Evolutionary conservation across 2,797 vertebrate species (phyloP).

Genomic region (Acomys russatus): DNA sequence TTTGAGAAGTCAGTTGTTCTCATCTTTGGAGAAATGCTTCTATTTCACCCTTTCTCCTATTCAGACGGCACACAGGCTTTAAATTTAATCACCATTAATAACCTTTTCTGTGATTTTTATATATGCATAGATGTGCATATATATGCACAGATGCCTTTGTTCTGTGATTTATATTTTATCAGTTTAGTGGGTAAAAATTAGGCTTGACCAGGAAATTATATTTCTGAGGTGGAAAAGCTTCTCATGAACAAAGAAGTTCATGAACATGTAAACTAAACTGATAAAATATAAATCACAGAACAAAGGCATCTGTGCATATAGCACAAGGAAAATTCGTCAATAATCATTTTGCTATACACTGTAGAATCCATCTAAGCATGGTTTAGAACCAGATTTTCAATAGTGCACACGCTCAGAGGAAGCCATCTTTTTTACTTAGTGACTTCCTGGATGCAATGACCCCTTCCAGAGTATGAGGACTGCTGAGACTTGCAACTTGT

Average conservation of each 20-base stretch:
- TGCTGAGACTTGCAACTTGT: background rate
- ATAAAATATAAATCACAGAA: background rate
- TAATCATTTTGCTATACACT: background rate
- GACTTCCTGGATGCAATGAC: background rate
- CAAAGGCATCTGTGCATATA: background rate
- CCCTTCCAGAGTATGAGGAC: background rate
- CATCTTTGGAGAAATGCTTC: background rate
- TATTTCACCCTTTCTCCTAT: background rate
- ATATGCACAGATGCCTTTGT: background rate
- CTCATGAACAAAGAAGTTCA: background rate
- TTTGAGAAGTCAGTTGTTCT: background rate
- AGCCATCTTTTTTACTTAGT: background rate
- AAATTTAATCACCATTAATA: background rate
- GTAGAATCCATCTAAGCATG: background rate
- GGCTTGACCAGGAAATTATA: background rate
- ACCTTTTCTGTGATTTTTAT: background rate
- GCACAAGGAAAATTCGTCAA: background rate
- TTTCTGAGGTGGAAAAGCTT: background rate
- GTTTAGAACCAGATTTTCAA: background rate
- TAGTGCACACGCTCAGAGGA: too few species aligned
- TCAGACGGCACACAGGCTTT: background rate
- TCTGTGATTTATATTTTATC: background rate
- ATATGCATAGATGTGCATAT: background rate
- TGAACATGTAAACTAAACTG: background rate
- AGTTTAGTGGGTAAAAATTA: background rate